Base-by-base conservation (phyloP, 2,113 vertebrate genomes). In the Varanus salvator region DNA sequence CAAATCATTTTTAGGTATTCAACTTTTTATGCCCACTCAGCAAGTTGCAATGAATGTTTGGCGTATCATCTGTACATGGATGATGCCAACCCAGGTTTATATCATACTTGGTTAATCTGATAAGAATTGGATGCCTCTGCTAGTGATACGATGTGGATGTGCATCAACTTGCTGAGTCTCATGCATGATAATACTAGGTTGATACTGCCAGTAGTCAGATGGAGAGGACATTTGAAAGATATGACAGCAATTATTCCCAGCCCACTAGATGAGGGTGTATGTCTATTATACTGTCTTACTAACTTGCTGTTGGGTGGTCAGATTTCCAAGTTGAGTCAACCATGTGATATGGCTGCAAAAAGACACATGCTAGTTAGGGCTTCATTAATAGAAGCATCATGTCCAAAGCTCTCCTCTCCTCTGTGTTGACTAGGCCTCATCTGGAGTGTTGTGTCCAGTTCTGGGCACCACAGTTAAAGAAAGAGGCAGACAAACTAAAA, bases 161-260 rank as follows among this genome's bases (percentile, higher is more conserved):
- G 12, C 71, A 83, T 87, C 88, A 92, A 91, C 27, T 94, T 93
- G 90, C 3, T 2, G 84, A 0, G 0, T 0, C 76, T 90, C 72
- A 88, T 92, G 94, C 83, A 84, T 92, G 86, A 92, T 94, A 91
- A 92, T 80, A 44, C 27, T 1, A 1, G 0, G 1, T 44, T 71
- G 48, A 82, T 93, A 64, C 60, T 21, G 21, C n/a, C 31, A 81
- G 86, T 89, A 92, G 90, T 91, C 85, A 91, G 0, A 0, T 0
- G 0, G 84, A 68, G 21, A 89, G 93, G 90, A 91, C 64, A 91
- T 89, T 75, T 78, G 82, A 60, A 86, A 93, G 25, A 87, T 90
- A 72, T 77, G 44, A 88, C 2, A 95, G 25, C 87, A 92, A 91
- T 90, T 93, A 54, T 89, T 95, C 94, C 87, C 76, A 25, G 69